Base-by-base conservation (phyloP, 2,113 vertebrate genomes). In the Leptodactylus fuscus region DNA sequence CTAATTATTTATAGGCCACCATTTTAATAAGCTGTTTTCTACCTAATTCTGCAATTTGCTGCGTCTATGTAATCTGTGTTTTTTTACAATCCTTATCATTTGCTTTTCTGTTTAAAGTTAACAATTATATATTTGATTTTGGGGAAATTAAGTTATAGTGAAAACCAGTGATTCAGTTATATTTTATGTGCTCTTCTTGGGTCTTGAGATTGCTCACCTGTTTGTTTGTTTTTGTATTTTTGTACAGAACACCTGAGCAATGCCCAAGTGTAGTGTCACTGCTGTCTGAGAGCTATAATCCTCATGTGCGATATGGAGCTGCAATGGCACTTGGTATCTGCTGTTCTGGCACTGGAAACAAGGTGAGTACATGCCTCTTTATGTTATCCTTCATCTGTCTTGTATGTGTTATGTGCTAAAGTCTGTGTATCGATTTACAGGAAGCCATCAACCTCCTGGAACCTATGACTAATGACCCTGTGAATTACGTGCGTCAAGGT, bases 251-350 rank as follows among this genome's bases (percentile, higher is more conserved):
- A 76, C 97, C 98, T 20, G 98, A 99, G 87, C 98, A 99, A 85
- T 99, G 98, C 88, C 98, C 98, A 0, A 99, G 98, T 0, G 98
- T 99, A 36, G 98, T 99, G 81, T 99, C 98, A 15, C 92, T 99
- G 81, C 89, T 99, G 90, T 99, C 98, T 0, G 98, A 99, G 92
- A 99, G 98, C 94, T 99, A 99, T 91, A 99, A 99, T 82, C 98
- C 98, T 49, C 98, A 99, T 0, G 98, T 99, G 81, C 97, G 98
- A 81, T 99, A 97, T 3, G 98, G 98, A 22, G 98, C 98, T 79
- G 98, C 98, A 9, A 97, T 99, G 96, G 98, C 98, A 69, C 91
- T 99, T 87, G 98, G 98, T 11, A 99, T 99, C 93, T 99, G 98
- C 93, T 99, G 98, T 83, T 97, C 98, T 2, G 98, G 98, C 20